These are phyloP conservation scores for Serinus canaria DNA, from an alignment of 2,113 vertebrate genomes.

Conservation along the genomic window DNA sequence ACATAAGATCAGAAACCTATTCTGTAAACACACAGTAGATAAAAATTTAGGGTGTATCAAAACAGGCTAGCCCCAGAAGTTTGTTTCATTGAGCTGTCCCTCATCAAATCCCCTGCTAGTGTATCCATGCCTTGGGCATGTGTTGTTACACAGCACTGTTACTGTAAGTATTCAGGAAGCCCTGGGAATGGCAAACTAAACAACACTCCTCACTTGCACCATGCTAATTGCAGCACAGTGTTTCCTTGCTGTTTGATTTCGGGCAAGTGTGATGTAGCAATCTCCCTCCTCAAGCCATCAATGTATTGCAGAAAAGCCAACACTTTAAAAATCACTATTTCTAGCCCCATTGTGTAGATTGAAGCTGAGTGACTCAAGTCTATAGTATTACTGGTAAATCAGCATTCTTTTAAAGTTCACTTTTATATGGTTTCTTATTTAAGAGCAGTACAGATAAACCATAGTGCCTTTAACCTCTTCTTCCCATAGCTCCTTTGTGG, in stretches of 20 bases:
- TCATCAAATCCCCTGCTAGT: neutral
- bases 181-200: neutral
- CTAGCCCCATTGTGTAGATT: neutral
- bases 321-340: neutral
- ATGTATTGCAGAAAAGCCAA: neutral
- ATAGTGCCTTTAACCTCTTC: neutral
- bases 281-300: neutral
- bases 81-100: neutral
- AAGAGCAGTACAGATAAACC: neutral
- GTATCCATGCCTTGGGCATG: neutral
- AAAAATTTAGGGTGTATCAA: neutral
- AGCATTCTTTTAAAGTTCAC: neutral
- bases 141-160: neutral
- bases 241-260: neutral
- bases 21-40: neutral
- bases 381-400: neutral
- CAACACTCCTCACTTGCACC: neutral
- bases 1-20: neutral
- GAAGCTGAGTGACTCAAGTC: neutral
- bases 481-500: constrained; percentile 86
- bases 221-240: neutral
- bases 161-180: neutral
- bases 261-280: neutral
- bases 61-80: neutral
- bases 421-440: neutral